phyloP scores from a whole-genome alignment of 2,113 vertebrate species.

The Oryzias celebensis region DNA sequence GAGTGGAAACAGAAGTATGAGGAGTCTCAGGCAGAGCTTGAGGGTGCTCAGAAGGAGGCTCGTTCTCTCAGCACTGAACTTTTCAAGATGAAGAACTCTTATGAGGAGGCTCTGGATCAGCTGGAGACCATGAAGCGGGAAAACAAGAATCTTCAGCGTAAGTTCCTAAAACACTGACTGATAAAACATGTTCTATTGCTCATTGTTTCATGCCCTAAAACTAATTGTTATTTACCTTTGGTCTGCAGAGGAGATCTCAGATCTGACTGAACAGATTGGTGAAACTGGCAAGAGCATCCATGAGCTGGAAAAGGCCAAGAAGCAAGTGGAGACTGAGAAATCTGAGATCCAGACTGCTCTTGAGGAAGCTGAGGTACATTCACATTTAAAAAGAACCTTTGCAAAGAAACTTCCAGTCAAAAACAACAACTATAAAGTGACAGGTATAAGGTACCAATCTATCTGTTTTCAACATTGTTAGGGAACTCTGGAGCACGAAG shows the following conservation, averaged over 20 bases:
- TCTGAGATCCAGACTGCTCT: constrained; percentile 64
- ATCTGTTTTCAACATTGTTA: constrained; percentile 16
- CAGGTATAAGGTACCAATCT: neutral
- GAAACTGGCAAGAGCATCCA: constrained; percentile 67
- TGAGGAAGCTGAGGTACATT: constrained; percentile 61
- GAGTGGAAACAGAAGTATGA: constrained; percentile 50
- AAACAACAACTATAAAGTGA: neutral
- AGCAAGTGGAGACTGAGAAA: constrained; percentile 64
- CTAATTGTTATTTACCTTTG: neutral
- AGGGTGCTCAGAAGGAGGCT: constrained; percentile 78
- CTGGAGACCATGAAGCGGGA: constrained; percentile 67
- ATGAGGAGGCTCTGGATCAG: constrained; percentile 71
- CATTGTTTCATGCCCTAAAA: neutral
- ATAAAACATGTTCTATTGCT: neutral
- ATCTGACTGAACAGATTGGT: constrained; percentile 66
- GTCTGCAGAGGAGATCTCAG: constrained; percentile 64
- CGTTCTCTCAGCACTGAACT: constrained; percentile 81
- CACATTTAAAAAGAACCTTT: neutral
- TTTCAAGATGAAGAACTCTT: constrained; percentile 87
- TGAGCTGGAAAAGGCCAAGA: constrained; percentile 63
- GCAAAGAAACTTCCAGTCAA: neutral
- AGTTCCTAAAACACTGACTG: constrained; percentile 9
- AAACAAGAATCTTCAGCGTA: constrained; percentile 63
- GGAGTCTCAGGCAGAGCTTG: constrained; percentile 79
- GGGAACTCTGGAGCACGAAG: constrained; percentile 78